Evolutionary conservation across 2,797 vertebrate species (phyloP).

Genomic region (Megalops cyprinoides): DNA sequence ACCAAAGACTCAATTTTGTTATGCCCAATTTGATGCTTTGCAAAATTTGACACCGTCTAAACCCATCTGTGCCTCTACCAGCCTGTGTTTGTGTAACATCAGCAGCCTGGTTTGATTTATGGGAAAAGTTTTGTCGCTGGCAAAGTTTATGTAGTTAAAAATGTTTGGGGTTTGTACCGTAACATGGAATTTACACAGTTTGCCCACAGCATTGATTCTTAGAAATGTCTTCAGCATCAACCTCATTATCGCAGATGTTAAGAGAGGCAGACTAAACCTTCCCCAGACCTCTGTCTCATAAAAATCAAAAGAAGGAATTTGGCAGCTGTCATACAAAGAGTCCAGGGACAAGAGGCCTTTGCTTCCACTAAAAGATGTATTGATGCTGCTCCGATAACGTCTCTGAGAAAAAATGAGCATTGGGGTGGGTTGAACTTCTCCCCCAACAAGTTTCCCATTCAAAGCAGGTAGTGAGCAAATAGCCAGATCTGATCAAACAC

Average conservation of each 20-base stretch:
- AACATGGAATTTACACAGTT: slow-evolving; percentile 14
- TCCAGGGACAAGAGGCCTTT: slow-evolving; percentile 6
- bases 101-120: neutral
- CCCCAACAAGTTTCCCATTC: neutral
- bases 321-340: neutral
- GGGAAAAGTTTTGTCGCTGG: no score
- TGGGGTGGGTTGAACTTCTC: neutral
- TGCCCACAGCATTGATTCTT: neutral
- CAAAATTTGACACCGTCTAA: neutral
- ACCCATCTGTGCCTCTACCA: neutral
- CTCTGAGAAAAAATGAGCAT: neutral
- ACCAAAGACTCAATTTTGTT: neutral
- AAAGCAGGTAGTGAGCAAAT: slow-evolving; percentile 2
- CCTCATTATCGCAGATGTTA: neutral
- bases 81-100: neutral
- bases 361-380: neutral
- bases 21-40: neutral
- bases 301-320: slow-evolving; percentile 5
- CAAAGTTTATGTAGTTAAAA: neutral
- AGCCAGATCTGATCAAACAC: slow-evolving; percentile 12
- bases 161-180: neutral
- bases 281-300: neutral
- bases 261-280: neutral
- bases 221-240: neutral
- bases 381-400: neutral